A percentile compares a stretch with the other conserved stretches of the same genome.
These are phyloP conservation scores for Numenius phaeopus DNA, from an alignment of 2,797 vertebrate species.

Conservation along the genomic window DNA sequence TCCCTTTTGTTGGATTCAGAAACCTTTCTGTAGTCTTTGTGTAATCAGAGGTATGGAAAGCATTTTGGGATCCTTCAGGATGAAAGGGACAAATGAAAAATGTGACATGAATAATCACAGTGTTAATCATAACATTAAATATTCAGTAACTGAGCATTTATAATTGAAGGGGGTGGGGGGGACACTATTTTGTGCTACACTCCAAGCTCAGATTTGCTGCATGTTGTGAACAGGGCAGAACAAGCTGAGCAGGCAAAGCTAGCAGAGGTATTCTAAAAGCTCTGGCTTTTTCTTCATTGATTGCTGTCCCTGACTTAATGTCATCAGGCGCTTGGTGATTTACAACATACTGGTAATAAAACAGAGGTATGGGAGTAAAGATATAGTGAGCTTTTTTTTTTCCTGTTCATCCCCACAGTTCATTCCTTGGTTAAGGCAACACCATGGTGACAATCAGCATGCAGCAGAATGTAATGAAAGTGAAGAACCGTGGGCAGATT, in stretches of 20 bases:
- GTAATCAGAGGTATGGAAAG: not conserved
- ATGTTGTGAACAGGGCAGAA: not conserved
- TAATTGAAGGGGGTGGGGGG: not conserved
- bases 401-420: not conserved
- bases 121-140: conserved; percentile 19
- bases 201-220: conserved; percentile 27
- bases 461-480: conserved; percentile 57
- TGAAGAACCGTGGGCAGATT: conserved; percentile 42
- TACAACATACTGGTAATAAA: conserved; percentile 63
- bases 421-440: conserved; percentile 51
- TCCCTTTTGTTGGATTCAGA: not conserved
- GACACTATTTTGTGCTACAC: not conserved
- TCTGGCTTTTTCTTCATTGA: conserved; percentile 28
- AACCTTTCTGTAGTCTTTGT: not conserved
- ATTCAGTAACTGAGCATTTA: not conserved
- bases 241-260: conserved; percentile 9
- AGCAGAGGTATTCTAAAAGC: not conserved
- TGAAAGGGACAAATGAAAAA: conserved; percentile 28
- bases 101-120: not conserved
- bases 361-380: conserved; percentile 19
- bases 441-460: conserved; percentile 38
- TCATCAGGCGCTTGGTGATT: conserved; percentile 60
- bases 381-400: not conserved
- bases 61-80: not conserved
- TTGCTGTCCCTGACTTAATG: conserved; percentile 57